Evolutionary conservation across 2,113 vertebrate species (phyloP).

Genomic region (Gasterosteus aculeatus): DNA sequence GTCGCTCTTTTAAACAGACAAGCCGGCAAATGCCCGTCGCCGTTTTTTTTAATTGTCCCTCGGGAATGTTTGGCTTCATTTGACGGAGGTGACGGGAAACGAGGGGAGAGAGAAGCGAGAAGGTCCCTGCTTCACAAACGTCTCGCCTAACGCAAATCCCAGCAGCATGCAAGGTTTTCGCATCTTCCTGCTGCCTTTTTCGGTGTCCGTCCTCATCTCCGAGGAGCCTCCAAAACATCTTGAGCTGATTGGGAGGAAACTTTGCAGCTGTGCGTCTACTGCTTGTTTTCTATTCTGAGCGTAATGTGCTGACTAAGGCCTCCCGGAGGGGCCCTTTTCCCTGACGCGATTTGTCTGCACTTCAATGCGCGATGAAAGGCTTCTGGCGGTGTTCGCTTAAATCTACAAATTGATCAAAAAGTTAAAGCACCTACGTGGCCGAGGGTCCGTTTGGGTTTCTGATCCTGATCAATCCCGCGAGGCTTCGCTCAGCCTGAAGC

Average conservation of each 20-base stretch:
- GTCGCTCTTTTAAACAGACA: background rate
- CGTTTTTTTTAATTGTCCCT: background rate
- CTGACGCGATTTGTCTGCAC: constrained; percentile 51
- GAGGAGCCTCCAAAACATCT: constrained; percentile 51
- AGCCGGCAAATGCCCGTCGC: background rate
- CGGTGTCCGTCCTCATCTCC: constrained; percentile 34
- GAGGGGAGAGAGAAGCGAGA: background rate
- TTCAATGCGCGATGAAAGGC: constrained; percentile 47
- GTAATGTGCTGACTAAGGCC: constrained; percentile 59
- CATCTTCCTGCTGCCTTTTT: background rate
- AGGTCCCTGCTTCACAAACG: background rate
- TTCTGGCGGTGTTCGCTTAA: constrained; percentile 59
- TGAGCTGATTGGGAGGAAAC: constrained; percentile 62
- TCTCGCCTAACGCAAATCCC: background rate
- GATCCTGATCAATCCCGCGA: constrained; percentile 49
- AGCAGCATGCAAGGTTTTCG: background rate
- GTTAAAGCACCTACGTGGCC: constrained; percentile 40
- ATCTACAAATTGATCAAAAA: constrained; percentile 62
- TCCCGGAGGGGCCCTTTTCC: constrained; percentile 22
- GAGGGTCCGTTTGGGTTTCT: constrained; percentile 43
- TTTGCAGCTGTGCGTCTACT: constrained; percentile 33
- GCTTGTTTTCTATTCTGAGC: constrained; percentile 56
- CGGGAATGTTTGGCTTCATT: background rate
- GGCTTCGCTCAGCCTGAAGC: constrained; percentile 18
- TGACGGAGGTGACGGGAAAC: background rate